phyloP scores from a whole-genome alignment of 53 echinoderm and acorn worm species.

The Antedon mediterranea region DNA sequence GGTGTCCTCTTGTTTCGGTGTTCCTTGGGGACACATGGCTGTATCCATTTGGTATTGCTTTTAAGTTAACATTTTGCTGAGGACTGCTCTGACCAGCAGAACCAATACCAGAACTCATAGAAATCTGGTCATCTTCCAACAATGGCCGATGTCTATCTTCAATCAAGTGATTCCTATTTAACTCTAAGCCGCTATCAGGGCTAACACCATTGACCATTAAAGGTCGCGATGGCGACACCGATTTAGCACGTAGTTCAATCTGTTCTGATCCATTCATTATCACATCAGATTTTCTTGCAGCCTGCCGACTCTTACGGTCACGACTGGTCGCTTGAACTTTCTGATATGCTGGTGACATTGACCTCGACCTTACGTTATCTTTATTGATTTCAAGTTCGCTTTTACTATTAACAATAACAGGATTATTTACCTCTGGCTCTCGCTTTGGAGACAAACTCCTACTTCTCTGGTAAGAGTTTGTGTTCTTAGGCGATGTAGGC shows the following conservation, averaged over 20 bases:
- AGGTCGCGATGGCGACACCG: neutral
- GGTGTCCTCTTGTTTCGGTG: too few species aligned
- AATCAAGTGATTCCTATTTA: neutral
- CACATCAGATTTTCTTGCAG: neutral
- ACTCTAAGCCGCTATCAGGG: neutral
- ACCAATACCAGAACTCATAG: neutral
- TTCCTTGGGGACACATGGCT: neutral
- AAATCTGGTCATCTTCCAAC: neutral
- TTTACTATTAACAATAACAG: neutral
- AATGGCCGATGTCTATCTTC: too few species aligned
- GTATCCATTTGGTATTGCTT: neutral
- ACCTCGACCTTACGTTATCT: neutral
- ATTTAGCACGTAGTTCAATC: neutral
- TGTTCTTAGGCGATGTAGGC: neutral
- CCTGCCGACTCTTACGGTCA: neutral
- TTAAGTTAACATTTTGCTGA: neutral
- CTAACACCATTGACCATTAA: neutral
- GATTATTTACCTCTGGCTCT: neutral
- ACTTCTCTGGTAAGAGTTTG: neutral
- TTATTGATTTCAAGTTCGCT: neutral
- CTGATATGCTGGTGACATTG: neutral
- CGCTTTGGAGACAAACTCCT: neutral
- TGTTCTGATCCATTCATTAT: neutral
- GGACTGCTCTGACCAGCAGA: neutral
- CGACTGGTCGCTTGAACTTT: neutral